phyloP scores from a whole-genome alignment of 2,113 vertebrate genomes.

The human region GRCh38 chr2:50611501-50612000 shows the following conservation, averaged over 20 bases:
- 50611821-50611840: neutral
- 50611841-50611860: neutral
- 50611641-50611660: neutral
- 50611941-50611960: neutral
- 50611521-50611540: conserved; percentile 15
- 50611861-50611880: neutral
- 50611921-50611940: neutral
- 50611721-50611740: neutral
- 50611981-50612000: neutral
- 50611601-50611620: conserved; percentile 12
- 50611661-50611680: neutral
- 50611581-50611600: neutral
- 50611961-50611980: neutral
- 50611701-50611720: neutral
- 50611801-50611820: neutral
- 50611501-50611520: conserved; percentile 53
- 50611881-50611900: neutral
- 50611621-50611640: neutral
- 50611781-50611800: neutral
- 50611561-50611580: conserved; percentile 42
- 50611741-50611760: neutral
- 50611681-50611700: neutral
- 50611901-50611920: neutral
- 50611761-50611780: neutral
- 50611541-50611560: conserved; percentile 57